Base-by-base conservation (phyloP, 2,113 vertebrate species). In the Indri indri region DNA sequence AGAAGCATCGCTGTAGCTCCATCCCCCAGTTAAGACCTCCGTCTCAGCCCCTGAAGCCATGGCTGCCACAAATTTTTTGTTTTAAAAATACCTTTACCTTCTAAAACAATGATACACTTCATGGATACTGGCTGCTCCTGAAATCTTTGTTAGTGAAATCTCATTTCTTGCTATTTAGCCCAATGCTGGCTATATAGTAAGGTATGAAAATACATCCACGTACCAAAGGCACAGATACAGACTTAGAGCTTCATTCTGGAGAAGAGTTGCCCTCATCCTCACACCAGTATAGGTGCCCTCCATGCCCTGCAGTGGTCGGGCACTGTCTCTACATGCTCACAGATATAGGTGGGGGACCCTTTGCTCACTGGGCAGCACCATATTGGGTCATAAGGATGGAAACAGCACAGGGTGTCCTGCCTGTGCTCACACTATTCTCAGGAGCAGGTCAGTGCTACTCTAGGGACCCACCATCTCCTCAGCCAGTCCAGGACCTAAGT, bases 301-400 rank as follows among this genome's bases (percentile, higher is more conserved):
- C 20, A 0, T 18, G n/a, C 22, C 23, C 66, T 40, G 18, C n/a
- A 57, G n/a, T 30, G 17, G 17, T 6, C 1, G 22, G 45, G 16
- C 6, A 10, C 7, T 6, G 8, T 16, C 5, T 42, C 12, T 23
- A 0, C 8, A 9, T 37, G 45, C n/a, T 61, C 70, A 50, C 0
- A 4, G 30, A 18, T 14, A 80, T 5, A 22, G 14, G 23, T 12
- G 22, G 50, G 37, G 57, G 66, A 13, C 8, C 27, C 27, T 52
- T 6, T 25, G 16, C 12, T 59, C 30, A 42, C 37, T 0, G 34
- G 18, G 13, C 22, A 22, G n/a, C 7, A 14, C 14, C 25, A 6
- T 34, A 22, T 40, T 18, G 40, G 5, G 8, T n/a, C 84, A 68
- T 40, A 47, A 45, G 22, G 57, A 34, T 8, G 54, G 40, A 87